Evolutionary conservation across 2,888 invertebrate genomes (phyloP).

Genomic region (Platypus cylindrus): DNA sequence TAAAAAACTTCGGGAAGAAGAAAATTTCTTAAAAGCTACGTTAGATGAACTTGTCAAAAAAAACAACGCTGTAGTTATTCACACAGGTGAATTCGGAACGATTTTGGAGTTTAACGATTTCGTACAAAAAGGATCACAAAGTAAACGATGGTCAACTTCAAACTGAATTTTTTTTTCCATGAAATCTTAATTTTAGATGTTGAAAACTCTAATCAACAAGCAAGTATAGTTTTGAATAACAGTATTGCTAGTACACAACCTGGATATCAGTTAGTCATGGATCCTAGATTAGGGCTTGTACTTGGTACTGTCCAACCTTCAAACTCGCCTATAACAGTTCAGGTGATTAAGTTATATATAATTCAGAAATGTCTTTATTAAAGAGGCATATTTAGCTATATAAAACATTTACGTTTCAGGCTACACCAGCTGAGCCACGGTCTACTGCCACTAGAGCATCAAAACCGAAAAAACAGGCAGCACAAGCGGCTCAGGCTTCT

Average conservation of each 20-base stretch:
- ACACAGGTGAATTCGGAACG: constrained; percentile 51
- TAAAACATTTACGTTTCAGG: no score
- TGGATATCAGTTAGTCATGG: constrained; percentile 39
- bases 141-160: constrained; percentile 4
- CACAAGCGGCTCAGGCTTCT: no score
- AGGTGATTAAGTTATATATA: no score
- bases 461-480: no score
- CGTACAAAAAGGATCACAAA: constrained; percentile 18
- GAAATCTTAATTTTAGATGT: constrained; percentile 15
- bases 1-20: constrained; percentile 52
- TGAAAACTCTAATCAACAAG: constrained; percentile 14
- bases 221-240: constrained; percentile 19
- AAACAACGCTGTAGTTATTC: constrained; percentile 50
- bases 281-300: constrained; percentile 29
- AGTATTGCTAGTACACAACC: constrained; percentile 8
- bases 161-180: constrained; percentile 1
- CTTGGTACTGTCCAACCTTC: constrained; percentile 15
- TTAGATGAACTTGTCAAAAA: constrained; percentile 36
- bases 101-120: constrained; percentile 43
- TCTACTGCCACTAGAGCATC: no score
- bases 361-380: no score
- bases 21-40: constrained; percentile 42
- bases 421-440: no score
- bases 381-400: no score
- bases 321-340: no score